Conservation (phyloP, 2,113 vertebrate species). For the Hippopotamus amphibius region DNA sequence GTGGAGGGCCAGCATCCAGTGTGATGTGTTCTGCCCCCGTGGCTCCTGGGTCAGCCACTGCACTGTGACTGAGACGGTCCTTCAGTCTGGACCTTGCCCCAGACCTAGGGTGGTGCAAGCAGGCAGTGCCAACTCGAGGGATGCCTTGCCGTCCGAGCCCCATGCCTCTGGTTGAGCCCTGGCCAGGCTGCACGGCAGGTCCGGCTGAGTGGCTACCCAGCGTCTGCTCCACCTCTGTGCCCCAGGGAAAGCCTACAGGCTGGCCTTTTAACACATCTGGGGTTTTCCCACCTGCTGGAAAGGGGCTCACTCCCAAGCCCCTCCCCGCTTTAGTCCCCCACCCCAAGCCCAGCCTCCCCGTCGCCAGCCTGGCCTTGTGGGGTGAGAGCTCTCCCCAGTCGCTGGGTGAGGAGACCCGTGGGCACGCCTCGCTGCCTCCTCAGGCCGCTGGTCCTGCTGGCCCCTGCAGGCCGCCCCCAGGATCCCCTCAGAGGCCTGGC, state of each 20-base stretch:
- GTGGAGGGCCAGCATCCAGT: fast-evolving
- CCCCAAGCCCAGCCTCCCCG: background rate
- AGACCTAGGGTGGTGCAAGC: background rate
- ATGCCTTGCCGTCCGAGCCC: fast-evolving
- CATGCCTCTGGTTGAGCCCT: background rate
- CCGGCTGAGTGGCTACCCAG: too few relatives aligned
- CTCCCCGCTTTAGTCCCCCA: background rate
- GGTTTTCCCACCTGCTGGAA: background rate
- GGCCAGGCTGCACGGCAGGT: fast-evolving
- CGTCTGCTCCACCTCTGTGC: background rate
- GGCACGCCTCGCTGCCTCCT: background rate
- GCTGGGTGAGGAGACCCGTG: background rate
- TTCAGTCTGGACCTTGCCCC: background rate
- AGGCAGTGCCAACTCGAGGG: background rate
- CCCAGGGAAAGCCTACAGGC: background rate
- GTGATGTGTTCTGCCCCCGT: background rate
- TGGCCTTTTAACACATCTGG: background rate
- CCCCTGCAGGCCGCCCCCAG: background rate
- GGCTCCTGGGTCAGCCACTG: background rate
- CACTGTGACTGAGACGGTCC: background rate
- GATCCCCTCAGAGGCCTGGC: fast-evolving
- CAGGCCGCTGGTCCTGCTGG: background rate
- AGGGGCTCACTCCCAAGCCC: background rate
- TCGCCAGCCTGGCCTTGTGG: background rate
- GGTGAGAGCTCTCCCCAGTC: background rate